Percentiles rank a stretch among this genome's conserved stretches.
Evolutionary conservation across 2,113 vertebrate genomes (phyloP).

Genomic region (Gorsachius goisagi): DNA sequence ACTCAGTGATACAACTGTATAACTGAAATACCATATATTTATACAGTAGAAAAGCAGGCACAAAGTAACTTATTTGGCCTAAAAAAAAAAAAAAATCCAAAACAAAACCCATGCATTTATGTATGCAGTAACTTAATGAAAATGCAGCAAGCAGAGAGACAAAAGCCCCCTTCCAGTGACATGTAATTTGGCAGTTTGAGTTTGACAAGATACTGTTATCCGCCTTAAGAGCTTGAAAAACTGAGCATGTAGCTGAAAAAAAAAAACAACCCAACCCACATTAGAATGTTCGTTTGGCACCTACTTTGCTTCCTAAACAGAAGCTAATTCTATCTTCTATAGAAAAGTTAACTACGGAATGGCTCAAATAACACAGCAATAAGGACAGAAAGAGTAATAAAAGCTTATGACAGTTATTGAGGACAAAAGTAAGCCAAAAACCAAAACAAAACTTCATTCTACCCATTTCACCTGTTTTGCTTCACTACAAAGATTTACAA

Average conservation of each 20-base stretch:
- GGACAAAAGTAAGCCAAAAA: not conserved
- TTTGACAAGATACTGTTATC: not conserved
- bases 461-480: not conserved
- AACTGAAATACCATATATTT: not conserved
- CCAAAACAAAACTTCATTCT: not conserved
- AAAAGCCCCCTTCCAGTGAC: not conserved
- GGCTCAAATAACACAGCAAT: not conserved
- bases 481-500: not conserved
- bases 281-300: not conserved
- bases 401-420: not conserved
- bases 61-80: not conserved
- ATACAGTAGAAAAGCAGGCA: not conserved
- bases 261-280: not conserved
- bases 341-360: not conserved
- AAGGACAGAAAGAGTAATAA: not conserved
- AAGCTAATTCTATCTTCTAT: not conserved
- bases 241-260: not conserved
- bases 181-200: not conserved
- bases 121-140: not conserved
- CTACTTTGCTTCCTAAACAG: not conserved
- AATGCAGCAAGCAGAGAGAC: not conserved
- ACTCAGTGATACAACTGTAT: not conserved
- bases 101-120: not conserved
- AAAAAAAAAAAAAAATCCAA: not conserved
- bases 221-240: not conserved